Evolutionary conservation across 2,797 vertebrate genomes (phyloP).

Genomic region (Micromesistius poutassou): DNA sequence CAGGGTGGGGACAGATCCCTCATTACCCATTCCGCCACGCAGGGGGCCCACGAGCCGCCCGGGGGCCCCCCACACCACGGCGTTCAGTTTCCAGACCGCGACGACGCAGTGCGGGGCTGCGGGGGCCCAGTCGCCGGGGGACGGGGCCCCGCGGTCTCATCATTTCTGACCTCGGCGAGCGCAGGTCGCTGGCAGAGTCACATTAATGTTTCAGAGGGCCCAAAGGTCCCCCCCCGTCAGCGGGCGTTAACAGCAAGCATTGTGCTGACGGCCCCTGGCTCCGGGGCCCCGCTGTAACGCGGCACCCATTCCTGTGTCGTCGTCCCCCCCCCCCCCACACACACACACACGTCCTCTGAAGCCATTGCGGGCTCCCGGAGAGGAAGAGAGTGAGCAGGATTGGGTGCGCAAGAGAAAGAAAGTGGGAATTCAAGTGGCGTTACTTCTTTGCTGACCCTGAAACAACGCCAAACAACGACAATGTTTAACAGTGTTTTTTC

Average conservation of each 20-base stretch:
- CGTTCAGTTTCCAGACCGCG: conserved; percentile 62
- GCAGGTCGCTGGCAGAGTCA: conserved; percentile 69
- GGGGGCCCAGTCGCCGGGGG: conserved; percentile 41
- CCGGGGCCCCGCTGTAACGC: conserved; percentile 67
- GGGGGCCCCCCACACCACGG: conserved; percentile 37
- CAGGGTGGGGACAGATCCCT: conserved; percentile 68
- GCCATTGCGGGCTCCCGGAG: neutral
- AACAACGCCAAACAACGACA: neutral
- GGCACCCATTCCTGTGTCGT: conserved; percentile 48
- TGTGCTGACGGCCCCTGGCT: conserved; percentile 57
- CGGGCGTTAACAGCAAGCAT: conserved; percentile 72
- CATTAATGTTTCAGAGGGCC: conserved; percentile 77
- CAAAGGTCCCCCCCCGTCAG: conserved; percentile 72
- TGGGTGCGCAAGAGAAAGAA: neutral
- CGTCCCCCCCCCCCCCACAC: too few species aligned
- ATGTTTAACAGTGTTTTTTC: neutral
- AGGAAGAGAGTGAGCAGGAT: neutral
- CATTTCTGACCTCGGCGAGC: conserved; percentile 75
- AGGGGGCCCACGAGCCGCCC: conserved; percentile 25
- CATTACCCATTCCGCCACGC: conserved; percentile 69
- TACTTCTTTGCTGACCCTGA: neutral
- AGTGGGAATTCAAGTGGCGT: neutral
- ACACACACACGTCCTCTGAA: conserved; percentile 15
- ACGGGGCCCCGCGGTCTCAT: conserved; percentile 29
- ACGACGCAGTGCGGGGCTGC: conserved; percentile 54